Evolutionary conservation across 2,888 invertebrate genomes (phyloP).

Genomic region (Vanessa cardui): DNA sequence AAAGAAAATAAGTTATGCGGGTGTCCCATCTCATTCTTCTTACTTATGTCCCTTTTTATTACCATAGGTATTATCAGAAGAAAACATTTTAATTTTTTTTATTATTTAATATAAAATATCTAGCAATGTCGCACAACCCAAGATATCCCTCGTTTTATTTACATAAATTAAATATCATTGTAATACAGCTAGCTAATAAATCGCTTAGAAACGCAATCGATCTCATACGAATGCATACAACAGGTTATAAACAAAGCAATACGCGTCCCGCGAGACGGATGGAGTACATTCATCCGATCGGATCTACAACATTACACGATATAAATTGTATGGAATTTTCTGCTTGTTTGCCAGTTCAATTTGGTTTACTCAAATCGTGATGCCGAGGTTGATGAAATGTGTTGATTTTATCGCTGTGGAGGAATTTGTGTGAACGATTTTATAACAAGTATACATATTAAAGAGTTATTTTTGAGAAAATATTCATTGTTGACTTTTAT

Average conservation of each 20-base stretch:
- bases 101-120: background rate
- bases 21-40: too few relatives aligned
- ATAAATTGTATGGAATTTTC: background rate
- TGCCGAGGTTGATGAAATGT: too few relatives aligned
- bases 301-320: background rate
- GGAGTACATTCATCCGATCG: background rate
- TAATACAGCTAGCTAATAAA: background rate
- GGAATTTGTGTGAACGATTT: too few relatives aligned
- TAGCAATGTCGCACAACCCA: background rate
- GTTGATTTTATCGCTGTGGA: too few relatives aligned
- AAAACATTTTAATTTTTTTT: too few relatives aligned
- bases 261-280: background rate
- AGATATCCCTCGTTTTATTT: background rate
- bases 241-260: slow-evolving; percentile 1
- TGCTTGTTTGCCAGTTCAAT: background rate
- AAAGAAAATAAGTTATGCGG: too few relatives aligned
- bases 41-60: too few relatives aligned
- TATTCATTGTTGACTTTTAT: too few relatives aligned
- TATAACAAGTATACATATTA: too few relatives aligned
- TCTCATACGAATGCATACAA: slow-evolving; percentile 2
- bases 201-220: background rate
- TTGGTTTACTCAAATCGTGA: background rate
- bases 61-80: too few relatives aligned
- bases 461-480: too few relatives aligned
- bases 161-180: background rate